Base-by-base conservation (phyloP, 2,888 invertebrate genomes). In the Anticlea derivata region DNA sequence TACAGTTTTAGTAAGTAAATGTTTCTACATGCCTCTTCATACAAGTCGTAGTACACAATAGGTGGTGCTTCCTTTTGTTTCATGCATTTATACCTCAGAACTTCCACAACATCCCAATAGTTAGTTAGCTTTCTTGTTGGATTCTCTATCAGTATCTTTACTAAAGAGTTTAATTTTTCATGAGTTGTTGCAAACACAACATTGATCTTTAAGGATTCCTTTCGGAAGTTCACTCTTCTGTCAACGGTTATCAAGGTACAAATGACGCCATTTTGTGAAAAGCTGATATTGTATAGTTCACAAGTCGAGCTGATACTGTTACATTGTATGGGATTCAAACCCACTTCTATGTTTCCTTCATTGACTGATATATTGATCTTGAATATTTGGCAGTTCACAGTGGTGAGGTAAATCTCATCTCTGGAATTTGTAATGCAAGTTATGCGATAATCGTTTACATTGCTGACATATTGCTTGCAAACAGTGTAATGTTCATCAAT, bases 381-480 rank as follows among this genome's bases (percentile, higher is more conserved):
- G 52, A 70, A 86, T 26, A 86, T 60, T 41, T 75, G 71, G 34
- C 70, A 65, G 62, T 87, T 84, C 1, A 75, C 46, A 2, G 83
- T 85, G 7, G 72, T 61, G 5, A 84, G 23, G 50, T 74, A 80
- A 44, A 79, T 61, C 1, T 52, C 58, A 29, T 73, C 54, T 1
- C 56, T 44, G 1, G 61, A 48, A 35, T 72, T 69, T 2, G 56
- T 64, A 8, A 89, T 69, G 31, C 64, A 65, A 23, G 79, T 70
- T 43, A 89, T 83, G 67, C 68, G 73, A 29, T 80, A 61, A 63
- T 89, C 89, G 66, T 86, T 86, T 0, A 88, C 50, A 51, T 82
- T 82, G 23, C 74, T 68, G 1, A 80, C 33, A 56, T 63, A 65
- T 50, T 86, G 73, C 3, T 72, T 67, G 22, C 81, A 5, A 3